A percentile compares a stretch with the other conserved stretches of the same genome.
Conservation (phyloP, 2,113 vertebrate species). For the Charina bottae region DNA sequence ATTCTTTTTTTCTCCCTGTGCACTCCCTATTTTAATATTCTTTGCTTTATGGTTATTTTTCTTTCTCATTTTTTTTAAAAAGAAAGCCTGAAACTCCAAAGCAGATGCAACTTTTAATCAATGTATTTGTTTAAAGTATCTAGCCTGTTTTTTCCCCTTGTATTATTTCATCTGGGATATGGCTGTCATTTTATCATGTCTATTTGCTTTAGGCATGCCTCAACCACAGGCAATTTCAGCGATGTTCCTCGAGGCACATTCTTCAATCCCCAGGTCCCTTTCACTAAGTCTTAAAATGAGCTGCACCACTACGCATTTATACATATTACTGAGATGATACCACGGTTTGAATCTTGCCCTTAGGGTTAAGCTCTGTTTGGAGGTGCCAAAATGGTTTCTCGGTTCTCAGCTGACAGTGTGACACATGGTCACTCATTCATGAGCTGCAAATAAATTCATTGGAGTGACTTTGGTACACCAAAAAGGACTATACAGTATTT, state of each 20-base stretch:
- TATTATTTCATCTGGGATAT: constrained; percentile 24
- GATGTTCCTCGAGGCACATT: not conserved
- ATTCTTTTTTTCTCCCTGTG: not conserved
- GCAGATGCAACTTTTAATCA: constrained; percentile 7
- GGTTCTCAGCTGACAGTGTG: not conserved
- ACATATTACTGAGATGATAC: not conserved
- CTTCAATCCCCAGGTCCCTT: constrained; percentile 24
- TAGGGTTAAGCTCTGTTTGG: constrained; percentile 8
- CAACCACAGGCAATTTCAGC: not conserved
- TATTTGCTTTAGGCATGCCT: constrained; percentile 32
- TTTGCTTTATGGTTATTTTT: constrained; percentile 5
- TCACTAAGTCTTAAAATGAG: not conserved
- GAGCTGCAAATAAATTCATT: constrained; percentile 25
- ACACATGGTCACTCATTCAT: not conserved
- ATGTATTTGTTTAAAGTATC: not conserved
- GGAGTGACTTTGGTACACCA: not conserved
- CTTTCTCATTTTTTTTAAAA: not conserved
- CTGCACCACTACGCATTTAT: not conserved
- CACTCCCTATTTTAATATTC: not conserved
- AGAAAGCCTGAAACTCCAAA: not conserved
- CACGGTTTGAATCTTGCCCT: constrained; percentile 17
- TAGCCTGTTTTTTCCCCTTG: not conserved
- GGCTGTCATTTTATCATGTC: constrained; percentile 4
- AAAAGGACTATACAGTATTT: not conserved
- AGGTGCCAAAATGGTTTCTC: not conserved